Conservation (phyloP, 1,140 invertebrate species). For the Apocrypta bakeri region DNA sequence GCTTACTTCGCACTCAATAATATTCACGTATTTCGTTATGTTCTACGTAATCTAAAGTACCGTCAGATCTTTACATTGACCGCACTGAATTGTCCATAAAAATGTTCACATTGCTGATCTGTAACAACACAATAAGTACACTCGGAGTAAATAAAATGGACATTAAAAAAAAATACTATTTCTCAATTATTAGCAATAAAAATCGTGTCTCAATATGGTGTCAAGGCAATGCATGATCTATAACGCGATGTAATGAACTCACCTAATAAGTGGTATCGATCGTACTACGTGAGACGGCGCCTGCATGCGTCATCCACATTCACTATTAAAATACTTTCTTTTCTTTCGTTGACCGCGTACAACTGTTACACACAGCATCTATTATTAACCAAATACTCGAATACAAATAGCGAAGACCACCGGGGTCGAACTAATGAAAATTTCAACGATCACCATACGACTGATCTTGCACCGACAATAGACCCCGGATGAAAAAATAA, state of each 20-base stretch:
- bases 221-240: neutral
- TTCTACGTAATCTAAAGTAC: constrained; percentile 26
- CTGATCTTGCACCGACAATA: too few relatives aligned
- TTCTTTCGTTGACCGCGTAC: neutral
- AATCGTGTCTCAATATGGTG: neutral
- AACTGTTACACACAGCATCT: neutral
- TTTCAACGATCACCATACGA: neutral
- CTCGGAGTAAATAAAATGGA: too few relatives aligned
- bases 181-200: neutral
- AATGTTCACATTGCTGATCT: constrained; percentile 30
- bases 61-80: neutral
- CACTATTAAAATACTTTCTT: too few relatives aligned
- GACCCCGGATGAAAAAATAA: neutral
- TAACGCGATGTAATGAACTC: neutral
- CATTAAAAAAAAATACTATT: constrained; percentile 14
- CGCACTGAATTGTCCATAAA: constrained; percentile 28
- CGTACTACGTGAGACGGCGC: neutral
- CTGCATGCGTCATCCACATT: neutral
- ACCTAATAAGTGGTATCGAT: neutral
- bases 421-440: neutral
- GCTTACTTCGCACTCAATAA: constrained; percentile 6
- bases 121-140: constrained; percentile 17
- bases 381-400: neutral
- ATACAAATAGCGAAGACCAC: too few relatives aligned
- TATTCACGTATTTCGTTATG: neutral